Conservation (phyloP, 2,888 invertebrate genomes). For the Hesperia comma region DNA sequence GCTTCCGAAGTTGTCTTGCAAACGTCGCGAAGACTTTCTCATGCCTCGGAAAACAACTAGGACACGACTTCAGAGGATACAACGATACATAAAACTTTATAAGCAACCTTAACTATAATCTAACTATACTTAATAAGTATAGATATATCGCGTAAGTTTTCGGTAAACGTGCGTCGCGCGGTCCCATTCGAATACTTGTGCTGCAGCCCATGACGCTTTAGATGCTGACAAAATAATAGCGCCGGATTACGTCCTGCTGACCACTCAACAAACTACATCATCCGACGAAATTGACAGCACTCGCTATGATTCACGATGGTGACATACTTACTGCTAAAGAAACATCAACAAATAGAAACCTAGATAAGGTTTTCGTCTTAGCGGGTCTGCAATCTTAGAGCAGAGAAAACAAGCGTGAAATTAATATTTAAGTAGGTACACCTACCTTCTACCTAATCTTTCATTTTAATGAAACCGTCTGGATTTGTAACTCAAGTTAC, state of each 20-base stretch:
- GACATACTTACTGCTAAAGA: constrained; percentile 19
- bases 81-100: constrained; percentile 4
- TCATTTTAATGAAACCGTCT: no score
- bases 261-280: constrained; percentile 44
- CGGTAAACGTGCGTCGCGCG: constrained; percentile 48
- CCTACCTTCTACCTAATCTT: not conserved
- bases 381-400: no score
- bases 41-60: constrained; percentile 51
- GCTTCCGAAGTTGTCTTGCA: constrained; percentile 24
- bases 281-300: constrained; percentile 36
- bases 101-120: not conserved
- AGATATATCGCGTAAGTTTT: constrained; percentile 22
- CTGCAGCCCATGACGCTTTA: constrained; percentile 55
- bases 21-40: constrained; percentile 50
- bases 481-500: no score
- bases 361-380: no score
- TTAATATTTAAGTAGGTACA: not conserved
- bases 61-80: constrained; percentile 8
- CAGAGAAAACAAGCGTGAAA: not conserved
- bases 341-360: no score
- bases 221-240: constrained; percentile 66
- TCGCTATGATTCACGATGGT: constrained; percentile 31
- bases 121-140: not conserved
- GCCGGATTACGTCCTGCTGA: constrained; percentile 67
- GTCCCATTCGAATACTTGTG: constrained; percentile 50